These are phyloP conservation scores for Caenorhabditis japonica DNA, from an alignment of 2,888 invertebrate genomes.

Conservation along the genomic window DNA sequence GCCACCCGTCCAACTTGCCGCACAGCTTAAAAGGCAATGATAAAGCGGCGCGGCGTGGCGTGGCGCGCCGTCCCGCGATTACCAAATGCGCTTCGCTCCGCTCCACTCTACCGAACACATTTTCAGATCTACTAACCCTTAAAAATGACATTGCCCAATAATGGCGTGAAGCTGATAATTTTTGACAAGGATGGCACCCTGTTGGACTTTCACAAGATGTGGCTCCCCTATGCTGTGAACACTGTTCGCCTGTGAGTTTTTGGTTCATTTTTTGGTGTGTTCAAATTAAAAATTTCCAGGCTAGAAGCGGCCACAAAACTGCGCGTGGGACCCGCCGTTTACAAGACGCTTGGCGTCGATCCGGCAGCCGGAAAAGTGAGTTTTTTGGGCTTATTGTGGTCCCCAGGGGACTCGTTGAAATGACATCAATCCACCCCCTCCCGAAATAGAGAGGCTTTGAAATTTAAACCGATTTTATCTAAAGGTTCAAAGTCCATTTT, in stretches of 20 bases:
- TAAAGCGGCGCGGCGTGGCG: no score
- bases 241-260: constrained; percentile 71
- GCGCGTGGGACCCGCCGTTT: constrained; percentile 77
- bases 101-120: neutral
- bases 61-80: no score
- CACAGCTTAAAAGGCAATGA: no score
- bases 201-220: constrained; percentile 79
- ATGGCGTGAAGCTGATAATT: constrained; percentile 77
- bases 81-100: no score
- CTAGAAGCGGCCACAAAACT: constrained; percentile 77
- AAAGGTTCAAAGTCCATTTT: constrained; percentile 12
- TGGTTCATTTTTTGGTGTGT: no score
- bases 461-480: no score
- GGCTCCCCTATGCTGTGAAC: constrained; percentile 78
- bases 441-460: no score
- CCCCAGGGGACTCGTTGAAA: no score
- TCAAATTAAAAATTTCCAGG: constrained; percentile 64
- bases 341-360: constrained; percentile 78
- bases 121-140: constrained; percentile 2
- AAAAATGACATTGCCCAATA: constrained; percentile 15
- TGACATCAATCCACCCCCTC: no score
- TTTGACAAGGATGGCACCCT: constrained; percentile 80
- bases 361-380: constrained; percentile 70
- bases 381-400: neutral
- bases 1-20: no score